Evolutionary conservation across 2,888 invertebrate genomes (phyloP), one percentile per base, ranked within the genome.

Genomic region (Parapristionchus giblindavisi): DNA sequence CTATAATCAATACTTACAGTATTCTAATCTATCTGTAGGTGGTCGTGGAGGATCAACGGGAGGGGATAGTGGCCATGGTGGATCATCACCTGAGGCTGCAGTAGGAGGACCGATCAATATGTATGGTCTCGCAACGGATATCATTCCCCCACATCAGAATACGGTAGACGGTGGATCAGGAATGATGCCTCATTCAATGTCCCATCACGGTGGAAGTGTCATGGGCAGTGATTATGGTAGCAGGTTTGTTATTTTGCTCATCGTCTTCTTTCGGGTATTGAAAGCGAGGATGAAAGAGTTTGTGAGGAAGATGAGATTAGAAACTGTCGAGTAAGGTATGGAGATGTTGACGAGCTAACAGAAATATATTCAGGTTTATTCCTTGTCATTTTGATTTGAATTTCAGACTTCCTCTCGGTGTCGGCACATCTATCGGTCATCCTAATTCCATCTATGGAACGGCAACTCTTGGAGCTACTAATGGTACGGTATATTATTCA

Each of bases 51-150:
- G 52, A 3, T 71, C 71, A 17, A 56, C 56, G 36, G 71, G 68
- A 21, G 68, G 68, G 17, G 68, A 68, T 24, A 38, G 36, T 77
- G 82, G 65, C 77, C 14, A 80, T 77, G 63, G 76, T 40, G 58
- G 77, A 32, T 58, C 65, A 58, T 72, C 65, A 43, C 71, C 63
- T 11, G 66, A 56, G 24, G 24, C 54, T 71, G 76, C 48, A 11
- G 43, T n/a, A 17, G 36, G 36, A 8, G 51, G 48, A 2, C 24
- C 58, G 3, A 79, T 81, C 77, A 83, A 81, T 75, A 83, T 85
- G 80, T 85, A 85, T 51, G 81, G 84, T 17, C 75, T 85, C 56
- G 84, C 85, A 1, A 85, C 85, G 3, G 85, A 85, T 71, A 79
- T 81, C 14, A 81, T 85, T 34, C 85, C 84, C 1, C 77, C 77